Conservation (phyloP, 2,113 vertebrate genomes). For the Polypterus bichir region DNA sequence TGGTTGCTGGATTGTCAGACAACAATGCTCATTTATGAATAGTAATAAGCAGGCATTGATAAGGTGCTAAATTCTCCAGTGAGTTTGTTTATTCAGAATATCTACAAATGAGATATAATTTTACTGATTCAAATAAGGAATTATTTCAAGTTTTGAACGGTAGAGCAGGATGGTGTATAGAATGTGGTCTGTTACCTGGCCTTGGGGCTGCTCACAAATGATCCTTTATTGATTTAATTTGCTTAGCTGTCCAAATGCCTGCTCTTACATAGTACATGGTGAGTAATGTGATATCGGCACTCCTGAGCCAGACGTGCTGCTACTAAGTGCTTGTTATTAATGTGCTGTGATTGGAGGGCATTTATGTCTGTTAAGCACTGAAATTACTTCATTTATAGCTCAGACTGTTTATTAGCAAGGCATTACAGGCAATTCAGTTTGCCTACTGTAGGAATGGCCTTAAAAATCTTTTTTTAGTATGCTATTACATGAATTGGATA, state of each 20-base stretch:
- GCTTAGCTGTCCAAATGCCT: conserved; percentile 4
- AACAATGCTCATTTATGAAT: no score
- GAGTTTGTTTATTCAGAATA: conserved; percentile 16
- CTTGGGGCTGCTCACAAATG: conserved; percentile 1
- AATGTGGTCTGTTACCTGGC: conserved; percentile 4
- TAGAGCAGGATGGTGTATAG: no score
- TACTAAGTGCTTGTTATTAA: conserved; percentile 12
- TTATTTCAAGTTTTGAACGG: conserved; percentile 7
- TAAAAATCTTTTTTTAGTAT: no score
- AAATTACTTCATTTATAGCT: conserved; percentile 1
- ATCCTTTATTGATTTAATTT: conserved; percentile 18
- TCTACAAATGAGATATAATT: conserved; percentile 19
- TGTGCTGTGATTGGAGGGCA: neutral
- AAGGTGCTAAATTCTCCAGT: conserved; percentile 12
- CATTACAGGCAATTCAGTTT: neutral
- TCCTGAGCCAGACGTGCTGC: conserved; percentile 4
- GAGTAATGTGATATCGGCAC: neutral
- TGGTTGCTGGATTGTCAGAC: no score
- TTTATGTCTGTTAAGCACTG: neutral
- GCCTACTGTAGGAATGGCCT: no score
- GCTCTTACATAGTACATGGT: conserved; percentile 9
- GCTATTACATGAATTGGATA: no score
- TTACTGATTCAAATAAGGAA: conserved; percentile 24
- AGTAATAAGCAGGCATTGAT: no score
- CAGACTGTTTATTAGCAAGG: neutral